A percentile compares a stretch with the other conserved stretches of the same genome.
Evolutionary conservation across 1,140 invertebrate species (phyloP).

Genomic region (Himalopsyche phryganea): DNA sequence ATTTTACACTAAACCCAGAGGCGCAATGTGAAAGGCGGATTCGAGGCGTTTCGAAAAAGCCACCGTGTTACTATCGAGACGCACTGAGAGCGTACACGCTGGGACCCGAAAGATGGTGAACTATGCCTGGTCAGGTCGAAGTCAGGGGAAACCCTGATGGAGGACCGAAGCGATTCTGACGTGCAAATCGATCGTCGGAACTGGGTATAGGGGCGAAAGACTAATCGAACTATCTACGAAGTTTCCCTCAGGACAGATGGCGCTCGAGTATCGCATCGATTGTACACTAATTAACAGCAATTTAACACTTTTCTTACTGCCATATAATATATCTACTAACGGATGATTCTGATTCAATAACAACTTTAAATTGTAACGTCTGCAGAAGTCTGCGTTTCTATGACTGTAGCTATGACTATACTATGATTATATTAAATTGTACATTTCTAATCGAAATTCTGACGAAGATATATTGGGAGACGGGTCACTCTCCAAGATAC

Average conservation of each 20-base stretch:
- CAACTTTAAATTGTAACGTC: too few species aligned
- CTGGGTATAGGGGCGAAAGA: constrained; percentile 91
- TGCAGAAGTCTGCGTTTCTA: too few species aligned
- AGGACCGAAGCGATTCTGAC: constrained; percentile 84
- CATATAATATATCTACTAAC: too few species aligned
- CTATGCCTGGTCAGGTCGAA: constrained; percentile 84
- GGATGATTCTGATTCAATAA: too few species aligned
- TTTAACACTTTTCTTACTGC: too few species aligned
- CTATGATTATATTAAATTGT: too few species aligned
- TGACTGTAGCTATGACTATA: too few species aligned
- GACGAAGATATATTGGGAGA: too few species aligned
- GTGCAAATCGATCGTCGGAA: constrained; percentile 89
- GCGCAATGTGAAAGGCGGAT: constrained; percentile 59
- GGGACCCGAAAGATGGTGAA: constrained; percentile 89
- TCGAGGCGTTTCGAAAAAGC: constrained; percentile 45
- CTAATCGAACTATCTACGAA: constrained; percentile 91
- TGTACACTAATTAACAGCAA: too few species aligned
- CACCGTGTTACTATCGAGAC: constrained; percentile 49
- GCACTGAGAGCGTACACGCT: constrained; percentile 70
- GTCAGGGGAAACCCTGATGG: constrained; percentile 86
- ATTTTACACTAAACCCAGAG: constrained; percentile 14
- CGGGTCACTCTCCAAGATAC: too few species aligned
- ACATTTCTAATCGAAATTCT: constrained; percentile 24
- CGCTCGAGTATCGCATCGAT: too few species aligned
- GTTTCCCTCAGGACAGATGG: constrained; percentile 86